Evolutionary conservation across 1,140 invertebrate genomes (phyloP), one percentile per base, ranked within the genome.

Genomic region (Archegozetes longisetosus): DNA sequence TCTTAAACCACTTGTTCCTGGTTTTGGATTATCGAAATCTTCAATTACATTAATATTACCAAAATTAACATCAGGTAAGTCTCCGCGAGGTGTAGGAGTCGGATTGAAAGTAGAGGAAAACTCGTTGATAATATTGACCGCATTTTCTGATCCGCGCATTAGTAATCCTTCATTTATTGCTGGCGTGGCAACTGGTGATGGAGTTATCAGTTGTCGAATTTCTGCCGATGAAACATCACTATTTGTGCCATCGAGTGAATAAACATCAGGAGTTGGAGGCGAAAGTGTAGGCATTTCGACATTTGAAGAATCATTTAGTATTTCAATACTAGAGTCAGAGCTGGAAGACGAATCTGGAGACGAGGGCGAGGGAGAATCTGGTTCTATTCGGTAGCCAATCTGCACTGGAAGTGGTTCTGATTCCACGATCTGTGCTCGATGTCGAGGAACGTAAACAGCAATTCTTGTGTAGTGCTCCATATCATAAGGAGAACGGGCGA

Each of bases 401-500:
- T 49, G 32, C 6, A 40, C 55, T 9, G 49, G 58, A 25, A 49
- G 53, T 47, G 26, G 23, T 50, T 58, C 57, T 24, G 57, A 60
- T 9, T 40, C 32, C 6, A 40, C 32, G 17, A 40, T 40, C 6
- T 40, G 29, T 59, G 53, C 13, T 55, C 32, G 13, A 59, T 52
- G 56, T 46, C 25, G 58, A 12, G 64, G 59, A 17, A 61, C 52
- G 66, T 77, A 78, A 20, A 69, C 61, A 17, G 70, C 71, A 57
- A 70, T 64, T 25, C 65, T 58, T 62, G 78, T 76, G 66, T 76
- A 78, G 2, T 82, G 83, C 52, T 81, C 74, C 77, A 93, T 81
- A 67, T 89, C 86, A 70, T 82, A 87, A 0, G 86, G 84, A 9
- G 85, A 86, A 26, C 80, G 78, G 46, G 89, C 87, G 76, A 87